These are phyloP conservation scores for Ligdia adustata DNA, from an alignment of 2,888 invertebrate species.

Conservation along the genomic window DNA sequence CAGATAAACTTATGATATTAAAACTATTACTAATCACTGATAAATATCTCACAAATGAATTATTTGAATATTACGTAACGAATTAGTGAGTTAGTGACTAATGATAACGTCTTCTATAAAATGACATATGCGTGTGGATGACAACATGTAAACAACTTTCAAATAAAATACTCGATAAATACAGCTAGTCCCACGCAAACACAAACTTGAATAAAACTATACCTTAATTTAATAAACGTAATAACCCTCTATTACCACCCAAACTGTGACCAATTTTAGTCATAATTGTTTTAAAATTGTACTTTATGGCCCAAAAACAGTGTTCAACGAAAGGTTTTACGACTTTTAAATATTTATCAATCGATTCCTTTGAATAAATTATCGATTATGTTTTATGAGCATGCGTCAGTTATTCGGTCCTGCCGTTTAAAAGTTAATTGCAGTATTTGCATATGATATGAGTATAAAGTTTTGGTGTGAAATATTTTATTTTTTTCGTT, in stretches of 20 bases:
- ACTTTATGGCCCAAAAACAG: slow-evolving; percentile 30
- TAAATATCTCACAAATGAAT: no score
- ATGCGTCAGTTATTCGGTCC: slow-evolving; percentile 6
- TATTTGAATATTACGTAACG: no score
- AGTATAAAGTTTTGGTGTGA: no score
- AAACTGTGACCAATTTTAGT: slow-evolving; percentile 39
- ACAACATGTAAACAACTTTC: no score
- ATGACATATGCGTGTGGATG: no score
- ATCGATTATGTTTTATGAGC: slow-evolving; percentile 10
- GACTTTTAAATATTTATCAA: slow-evolving; percentile 29
- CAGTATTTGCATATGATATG: slow-evolving; percentile 26
- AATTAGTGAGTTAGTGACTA: no score
- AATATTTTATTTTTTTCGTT: no score
- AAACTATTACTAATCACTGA: no score
- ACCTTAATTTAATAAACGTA: slow-evolving; percentile 29
- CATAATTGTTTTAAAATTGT: slow-evolving; percentile 39
- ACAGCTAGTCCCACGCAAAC: slow-evolving; percentile 13
- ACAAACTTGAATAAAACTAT: slow-evolving; percentile 13
- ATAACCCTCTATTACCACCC: slow-evolving; percentile 38
- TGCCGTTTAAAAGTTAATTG: slow-evolving; percentile 11
- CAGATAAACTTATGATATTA: no score
- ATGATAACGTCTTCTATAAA: no score
- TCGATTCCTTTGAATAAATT: slow-evolving; percentile 31
- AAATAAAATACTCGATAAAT: no score
- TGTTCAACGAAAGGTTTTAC: slow-evolving; percentile 32